These are phyloP conservation scores for Trichopoda pennipes DNA, from an alignment of 2,888 invertebrate species.

Conservation along the genomic window DNA sequence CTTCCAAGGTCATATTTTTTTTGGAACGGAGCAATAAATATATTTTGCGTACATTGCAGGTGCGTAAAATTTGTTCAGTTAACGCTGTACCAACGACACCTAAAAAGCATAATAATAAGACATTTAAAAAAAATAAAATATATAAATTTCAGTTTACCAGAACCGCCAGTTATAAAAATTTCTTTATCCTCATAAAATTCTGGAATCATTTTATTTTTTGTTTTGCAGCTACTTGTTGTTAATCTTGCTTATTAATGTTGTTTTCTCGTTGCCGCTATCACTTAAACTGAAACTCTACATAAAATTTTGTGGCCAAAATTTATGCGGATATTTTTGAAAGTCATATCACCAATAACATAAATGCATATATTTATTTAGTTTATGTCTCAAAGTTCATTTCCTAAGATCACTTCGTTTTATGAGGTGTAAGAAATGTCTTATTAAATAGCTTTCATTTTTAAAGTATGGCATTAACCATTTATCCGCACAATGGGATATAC, in stretches of 20 bases:
- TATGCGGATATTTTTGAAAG: background rate
- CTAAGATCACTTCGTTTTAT: too few relatives aligned
- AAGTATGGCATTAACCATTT: too few relatives aligned
- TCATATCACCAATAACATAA: background rate
- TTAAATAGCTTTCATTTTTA: too few relatives aligned
- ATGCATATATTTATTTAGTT: background rate
- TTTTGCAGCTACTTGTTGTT: background rate
- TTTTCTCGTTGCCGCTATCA: background rate
- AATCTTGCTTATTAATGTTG: background rate
- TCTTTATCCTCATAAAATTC: conserved; percentile 86
- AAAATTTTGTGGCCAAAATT: too few relatives aligned
- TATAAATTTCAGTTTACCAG: conserved; percentile 4
- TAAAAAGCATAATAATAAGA: conserved; percentile 71
- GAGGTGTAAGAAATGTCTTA: too few relatives aligned
- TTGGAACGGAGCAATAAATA: conserved; percentile 89
- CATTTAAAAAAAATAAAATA: background rate
- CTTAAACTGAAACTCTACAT: background rate
- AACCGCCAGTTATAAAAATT: conserved; percentile 90
- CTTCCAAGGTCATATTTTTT: conserved; percentile 82
- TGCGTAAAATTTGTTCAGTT: conserved; percentile 92
- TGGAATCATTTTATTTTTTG: conserved; percentile 29
- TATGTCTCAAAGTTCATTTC: background rate
- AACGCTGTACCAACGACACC: conserved; percentile 95
- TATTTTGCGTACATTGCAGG: conserved; percentile 88
- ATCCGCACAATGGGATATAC: too few relatives aligned